phyloP scores from a whole-genome alignment of 35 echinoderm and acorn worm genomes.

The Holothuria glaberrima region DNA sequence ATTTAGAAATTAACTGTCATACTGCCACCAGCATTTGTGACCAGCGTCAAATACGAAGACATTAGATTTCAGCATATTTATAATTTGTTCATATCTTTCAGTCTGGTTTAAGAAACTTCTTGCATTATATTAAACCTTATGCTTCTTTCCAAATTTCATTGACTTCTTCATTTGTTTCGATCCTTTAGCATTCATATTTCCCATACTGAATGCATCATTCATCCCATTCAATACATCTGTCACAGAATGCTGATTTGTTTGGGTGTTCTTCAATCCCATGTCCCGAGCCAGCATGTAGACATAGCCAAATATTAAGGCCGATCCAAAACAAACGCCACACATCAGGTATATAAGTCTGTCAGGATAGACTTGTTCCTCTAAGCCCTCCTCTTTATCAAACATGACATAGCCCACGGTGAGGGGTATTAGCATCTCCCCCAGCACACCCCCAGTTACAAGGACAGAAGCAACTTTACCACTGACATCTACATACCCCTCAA shows the following conservation, averaged over 20 bases:
- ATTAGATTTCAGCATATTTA: too few species aligned
- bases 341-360: conserved; percentile 37
- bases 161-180: conserved; percentile 27
- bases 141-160: conserved; percentile 13
- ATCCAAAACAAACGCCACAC: background rate
- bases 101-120: too few species aligned
- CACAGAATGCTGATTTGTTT: background rate
- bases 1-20: too few species aligned
- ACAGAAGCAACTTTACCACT: conserved; percentile 75
- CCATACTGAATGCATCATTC: conserved; percentile 11
- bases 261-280: conserved; percentile 20
- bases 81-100: too few species aligned
- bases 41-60: too few species aligned
- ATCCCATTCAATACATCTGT: conserved; percentile 1
- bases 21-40: too few species aligned
- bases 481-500: conserved; percentile 73
- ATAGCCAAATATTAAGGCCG: conserved; percentile 14
- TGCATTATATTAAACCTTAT: background rate
- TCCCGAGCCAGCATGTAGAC: conserved; percentile 15
- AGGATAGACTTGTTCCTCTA: background rate
- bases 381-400: background rate
- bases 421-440: conserved; percentile 90
- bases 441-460: conserved; percentile 67
- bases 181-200: background rate
- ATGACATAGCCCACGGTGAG: conserved; percentile 62